phyloP scores from a whole-genome alignment of 2,797 vertebrate genomes.

The Hoplostethus mediterraneus region DNA sequence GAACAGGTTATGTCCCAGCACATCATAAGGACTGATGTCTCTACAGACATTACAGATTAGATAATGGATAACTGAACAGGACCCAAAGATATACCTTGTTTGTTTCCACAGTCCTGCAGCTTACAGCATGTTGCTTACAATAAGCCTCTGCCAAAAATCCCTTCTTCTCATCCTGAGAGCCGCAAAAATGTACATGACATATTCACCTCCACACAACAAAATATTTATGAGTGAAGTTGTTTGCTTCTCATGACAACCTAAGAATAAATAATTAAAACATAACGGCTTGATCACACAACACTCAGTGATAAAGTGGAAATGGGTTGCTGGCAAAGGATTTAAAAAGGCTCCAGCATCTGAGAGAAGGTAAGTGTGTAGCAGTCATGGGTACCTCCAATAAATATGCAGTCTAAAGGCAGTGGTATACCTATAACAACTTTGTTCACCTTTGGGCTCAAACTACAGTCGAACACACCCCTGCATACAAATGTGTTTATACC shows the following conservation, averaged over 20 bases:
- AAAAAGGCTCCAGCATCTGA: neutral
- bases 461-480: too few species aligned
- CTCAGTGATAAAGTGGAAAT: neutral
- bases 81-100: neutral
- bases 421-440: too few species aligned
- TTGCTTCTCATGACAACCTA: neutral
- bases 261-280: neutral
- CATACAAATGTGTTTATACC: too few species aligned
- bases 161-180: slow-evolving; percentile 8
- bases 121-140: slow-evolving; percentile 46
- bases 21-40: neutral
- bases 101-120: neutral
- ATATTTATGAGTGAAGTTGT: neutral
- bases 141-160: slow-evolving; percentile 9
- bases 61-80: neutral
- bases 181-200: neutral
- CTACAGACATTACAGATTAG: neutral
- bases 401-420: too few species aligned
- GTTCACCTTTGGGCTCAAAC: too few species aligned
- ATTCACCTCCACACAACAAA: too few species aligned
- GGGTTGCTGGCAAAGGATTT: neutral
- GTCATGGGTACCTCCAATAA: neutral
- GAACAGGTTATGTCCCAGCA: slow-evolving; percentile 5
- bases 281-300: neutral
- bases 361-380: too few species aligned